A percentile compares a stretch with the other conserved stretches of the same genome.
Evolutionary conservation across 2,113 vertebrate species (phyloP).

Genomic region (Sorex araneus): DNA sequence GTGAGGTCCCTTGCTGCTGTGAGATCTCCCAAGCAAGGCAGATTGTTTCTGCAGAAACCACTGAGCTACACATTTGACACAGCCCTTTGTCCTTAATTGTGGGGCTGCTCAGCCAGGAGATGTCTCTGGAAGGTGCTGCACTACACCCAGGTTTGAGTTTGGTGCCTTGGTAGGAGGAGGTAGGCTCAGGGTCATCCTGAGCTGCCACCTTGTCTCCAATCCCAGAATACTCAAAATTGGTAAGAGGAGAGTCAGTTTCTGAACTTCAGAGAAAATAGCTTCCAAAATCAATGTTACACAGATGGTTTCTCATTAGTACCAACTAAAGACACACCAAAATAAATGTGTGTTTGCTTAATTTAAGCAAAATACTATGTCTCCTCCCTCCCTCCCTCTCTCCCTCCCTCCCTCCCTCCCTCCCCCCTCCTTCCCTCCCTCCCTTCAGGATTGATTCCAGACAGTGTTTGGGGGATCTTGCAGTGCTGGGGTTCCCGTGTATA

Average conservation of each 20-base stretch:
- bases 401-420: too few species aligned
- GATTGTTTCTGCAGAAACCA: background rate
- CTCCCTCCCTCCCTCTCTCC: too few species aligned
- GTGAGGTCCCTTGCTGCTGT: background rate
- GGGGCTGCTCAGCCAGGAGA: background rate
- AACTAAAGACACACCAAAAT: too few species aligned
- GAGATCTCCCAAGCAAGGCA: too few species aligned
- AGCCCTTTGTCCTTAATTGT: background rate
- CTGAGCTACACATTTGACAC: background rate
- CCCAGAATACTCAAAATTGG: constrained; percentile 46
- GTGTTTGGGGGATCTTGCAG: too few species aligned
- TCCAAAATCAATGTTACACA: constrained; percentile 38
- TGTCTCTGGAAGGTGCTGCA: background rate
- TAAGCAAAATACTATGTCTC: too few species aligned
- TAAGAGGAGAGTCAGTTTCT: constrained; percentile 4
- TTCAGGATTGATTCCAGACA: too few species aligned
- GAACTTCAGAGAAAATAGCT: constrained; percentile 39
- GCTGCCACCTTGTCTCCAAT: background rate
- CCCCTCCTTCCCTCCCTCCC: too few species aligned
- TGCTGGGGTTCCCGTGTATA: too few species aligned
- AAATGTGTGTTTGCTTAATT: too few species aligned
- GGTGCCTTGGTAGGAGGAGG: background rate
- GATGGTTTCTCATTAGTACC: background rate
- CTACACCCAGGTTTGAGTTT: background rate
- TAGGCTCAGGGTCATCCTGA: background rate